phyloP scores from a whole-genome alignment of 2,113 vertebrate genomes.

The Barnardius zonarius region DNA sequence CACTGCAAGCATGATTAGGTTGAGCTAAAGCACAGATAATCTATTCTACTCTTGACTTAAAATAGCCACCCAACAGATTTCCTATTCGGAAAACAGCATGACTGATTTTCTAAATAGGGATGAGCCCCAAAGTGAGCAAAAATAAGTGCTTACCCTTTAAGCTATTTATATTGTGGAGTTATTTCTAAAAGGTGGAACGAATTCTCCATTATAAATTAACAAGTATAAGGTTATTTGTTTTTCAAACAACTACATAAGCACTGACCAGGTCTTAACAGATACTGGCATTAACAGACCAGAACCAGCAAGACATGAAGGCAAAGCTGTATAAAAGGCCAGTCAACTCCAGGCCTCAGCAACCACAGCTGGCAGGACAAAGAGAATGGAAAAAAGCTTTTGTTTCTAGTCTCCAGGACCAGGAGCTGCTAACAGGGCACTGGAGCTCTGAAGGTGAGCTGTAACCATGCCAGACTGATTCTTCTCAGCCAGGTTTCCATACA shows the following conservation, averaged over 20 bases:
- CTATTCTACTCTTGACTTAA: slow-evolving; percentile 24
- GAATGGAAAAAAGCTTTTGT: neutral
- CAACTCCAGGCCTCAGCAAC: neutral
- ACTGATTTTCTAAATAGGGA: neutral
- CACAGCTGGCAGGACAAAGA: neutral
- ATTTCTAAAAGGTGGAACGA: neutral
- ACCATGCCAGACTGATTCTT: neutral
- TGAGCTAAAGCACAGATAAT: slow-evolving; percentile 33
- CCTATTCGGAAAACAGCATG: neutral
- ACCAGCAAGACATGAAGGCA: neutral
- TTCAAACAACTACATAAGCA: neutral
- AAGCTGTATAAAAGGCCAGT: neutral
- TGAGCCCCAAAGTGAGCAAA: neutral
- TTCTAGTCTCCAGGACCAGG: neutral
- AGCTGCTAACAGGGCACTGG: neutral
- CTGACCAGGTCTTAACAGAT: neutral
- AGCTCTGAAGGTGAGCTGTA: neutral
- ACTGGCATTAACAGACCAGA: neutral
- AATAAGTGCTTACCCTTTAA: neutral
- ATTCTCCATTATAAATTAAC: neutral
- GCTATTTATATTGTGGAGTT: neutral
- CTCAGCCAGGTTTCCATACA: neutral
- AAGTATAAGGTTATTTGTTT: neutral
- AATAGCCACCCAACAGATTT: slow-evolving; percentile 20
- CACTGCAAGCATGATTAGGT: neutral